Evolutionary conservation across 1,140 invertebrate genomes (phyloP).

Genomic region (Platyscapa corneri): DNA sequence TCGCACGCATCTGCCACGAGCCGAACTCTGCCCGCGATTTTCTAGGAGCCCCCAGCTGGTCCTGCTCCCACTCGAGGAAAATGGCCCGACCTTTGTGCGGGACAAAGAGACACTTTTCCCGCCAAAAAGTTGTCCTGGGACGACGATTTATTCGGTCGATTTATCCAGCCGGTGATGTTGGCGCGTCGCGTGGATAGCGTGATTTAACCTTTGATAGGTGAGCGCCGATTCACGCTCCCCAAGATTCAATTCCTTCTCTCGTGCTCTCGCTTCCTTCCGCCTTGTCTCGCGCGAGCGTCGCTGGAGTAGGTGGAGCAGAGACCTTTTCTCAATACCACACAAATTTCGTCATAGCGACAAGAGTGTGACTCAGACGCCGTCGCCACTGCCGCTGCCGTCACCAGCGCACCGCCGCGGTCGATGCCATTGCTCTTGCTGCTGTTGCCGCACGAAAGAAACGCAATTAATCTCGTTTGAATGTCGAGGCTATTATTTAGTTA

Average conservation of each 20-base stretch:
- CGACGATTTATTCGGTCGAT: not conserved
- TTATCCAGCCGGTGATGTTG: not conserved
- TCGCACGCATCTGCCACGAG: constrained; percentile 33
- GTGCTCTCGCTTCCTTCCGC: not conserved
- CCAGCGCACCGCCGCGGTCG: not conserved
- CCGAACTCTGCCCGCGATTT: constrained; percentile 22
- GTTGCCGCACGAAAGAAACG: not conserved
- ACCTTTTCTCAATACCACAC: not conserved
- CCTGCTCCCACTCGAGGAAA: not conserved
- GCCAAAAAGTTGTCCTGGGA: not conserved
- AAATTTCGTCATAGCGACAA: not conserved
- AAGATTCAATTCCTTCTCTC: too few species aligned
- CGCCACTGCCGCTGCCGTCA: not conserved
- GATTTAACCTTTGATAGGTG: too few species aligned
- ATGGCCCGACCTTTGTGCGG: not conserved
- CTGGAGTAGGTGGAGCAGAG: not conserved
- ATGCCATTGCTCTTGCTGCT: not conserved
- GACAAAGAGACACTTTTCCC: not conserved
- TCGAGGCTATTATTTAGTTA: constrained; percentile 42
- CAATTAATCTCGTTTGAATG: constrained; percentile 45
- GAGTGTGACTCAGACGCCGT: not conserved
- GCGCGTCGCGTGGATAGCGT: not conserved
- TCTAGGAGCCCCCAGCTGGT: not conserved
- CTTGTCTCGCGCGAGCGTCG: not conserved
- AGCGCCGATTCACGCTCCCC: too few species aligned